These are phyloP conservation scores for Pseudochaenichthys georgianus DNA, from an alignment of 2,797 vertebrate species.

Conservation along the genomic window DNA sequence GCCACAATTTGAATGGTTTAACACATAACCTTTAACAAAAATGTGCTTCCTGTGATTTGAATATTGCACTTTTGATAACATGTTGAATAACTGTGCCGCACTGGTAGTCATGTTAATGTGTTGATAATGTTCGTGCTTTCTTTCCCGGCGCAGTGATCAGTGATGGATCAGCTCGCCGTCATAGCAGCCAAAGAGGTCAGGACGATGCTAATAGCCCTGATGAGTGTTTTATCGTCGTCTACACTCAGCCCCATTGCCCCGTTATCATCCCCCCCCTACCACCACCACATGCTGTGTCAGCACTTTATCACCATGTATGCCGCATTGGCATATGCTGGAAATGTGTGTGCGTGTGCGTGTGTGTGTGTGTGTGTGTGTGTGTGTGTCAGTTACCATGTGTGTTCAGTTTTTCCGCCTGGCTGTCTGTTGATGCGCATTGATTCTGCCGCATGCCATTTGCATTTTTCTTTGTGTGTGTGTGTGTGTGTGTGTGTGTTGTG, in stretches of 20 bases:
- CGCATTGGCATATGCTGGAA: slow-evolving; percentile 51
- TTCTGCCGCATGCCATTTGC: slow-evolving; percentile 48
- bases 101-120: neutral
- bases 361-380: neutral
- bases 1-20: no score
- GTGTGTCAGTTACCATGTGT: slow-evolving; percentile 28
- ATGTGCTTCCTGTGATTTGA: no score
- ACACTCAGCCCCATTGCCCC: slow-evolving; percentile 34
- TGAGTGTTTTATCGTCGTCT: slow-evolving; percentile 56
- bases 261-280: no score
- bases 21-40: no score
- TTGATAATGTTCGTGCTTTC: neutral
- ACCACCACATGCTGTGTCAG: slow-evolving; percentile 59
- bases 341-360: neutral
- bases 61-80: no score
- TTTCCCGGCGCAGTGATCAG: slow-evolving; percentile 14
- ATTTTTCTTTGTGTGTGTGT: slow-evolving; percentile 45
- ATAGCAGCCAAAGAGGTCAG: slow-evolving; percentile 62
- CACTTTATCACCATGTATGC: slow-evolving; percentile 52
- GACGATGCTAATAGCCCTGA: slow-evolving; percentile 61
- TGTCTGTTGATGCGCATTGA: slow-evolving; percentile 49
- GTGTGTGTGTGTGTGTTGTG: slow-evolving; percentile 18
- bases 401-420: slow-evolving; percentile 28
- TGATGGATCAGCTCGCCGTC: slow-evolving; percentile 42
- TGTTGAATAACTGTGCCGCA: no score